Conservation (phyloP, 2,113 vertebrate species). For the Lonchura striata region DNA sequence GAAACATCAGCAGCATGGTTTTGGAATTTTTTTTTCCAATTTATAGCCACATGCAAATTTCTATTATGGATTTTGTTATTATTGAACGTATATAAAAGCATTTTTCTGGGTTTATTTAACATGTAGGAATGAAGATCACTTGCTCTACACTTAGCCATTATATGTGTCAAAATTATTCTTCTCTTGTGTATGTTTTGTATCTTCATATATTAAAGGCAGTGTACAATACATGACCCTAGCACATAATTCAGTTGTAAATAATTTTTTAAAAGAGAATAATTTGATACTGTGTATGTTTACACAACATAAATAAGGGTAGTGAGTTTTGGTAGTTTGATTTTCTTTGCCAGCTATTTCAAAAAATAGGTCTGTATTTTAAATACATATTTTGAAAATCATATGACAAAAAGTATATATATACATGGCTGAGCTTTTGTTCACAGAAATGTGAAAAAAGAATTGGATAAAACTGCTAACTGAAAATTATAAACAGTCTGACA, state of each 20-base stretch:
- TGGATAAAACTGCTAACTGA: slow-evolving; percentile 40
- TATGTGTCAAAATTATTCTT: neutral
- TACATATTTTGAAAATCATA: neutral
- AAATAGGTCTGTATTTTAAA: neutral
- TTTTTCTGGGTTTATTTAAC: neutral
- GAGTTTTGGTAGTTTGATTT: neutral
- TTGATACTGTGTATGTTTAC: neutral
- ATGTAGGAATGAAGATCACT: neutral
- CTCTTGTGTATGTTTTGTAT: neutral
- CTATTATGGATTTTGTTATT: neutral
- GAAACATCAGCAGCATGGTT: neutral
- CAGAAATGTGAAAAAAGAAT: neutral
- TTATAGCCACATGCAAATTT: neutral
- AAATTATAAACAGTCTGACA: slow-evolving; percentile 53
- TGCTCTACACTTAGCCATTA: neutral
- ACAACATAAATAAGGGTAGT: neutral
- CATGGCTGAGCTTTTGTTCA: neutral
- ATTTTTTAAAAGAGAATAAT: neutral
- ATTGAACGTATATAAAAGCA: neutral
- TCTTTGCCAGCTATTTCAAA: neutral
- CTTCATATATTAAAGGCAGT: neutral
- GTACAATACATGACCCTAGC: neutral
- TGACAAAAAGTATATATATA: neutral
- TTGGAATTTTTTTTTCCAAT: neutral
- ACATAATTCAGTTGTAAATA: neutral